Evolutionary conservation across 1,140 invertebrate species (phyloP).

Genomic region (Triops longicaudatus): DNA sequence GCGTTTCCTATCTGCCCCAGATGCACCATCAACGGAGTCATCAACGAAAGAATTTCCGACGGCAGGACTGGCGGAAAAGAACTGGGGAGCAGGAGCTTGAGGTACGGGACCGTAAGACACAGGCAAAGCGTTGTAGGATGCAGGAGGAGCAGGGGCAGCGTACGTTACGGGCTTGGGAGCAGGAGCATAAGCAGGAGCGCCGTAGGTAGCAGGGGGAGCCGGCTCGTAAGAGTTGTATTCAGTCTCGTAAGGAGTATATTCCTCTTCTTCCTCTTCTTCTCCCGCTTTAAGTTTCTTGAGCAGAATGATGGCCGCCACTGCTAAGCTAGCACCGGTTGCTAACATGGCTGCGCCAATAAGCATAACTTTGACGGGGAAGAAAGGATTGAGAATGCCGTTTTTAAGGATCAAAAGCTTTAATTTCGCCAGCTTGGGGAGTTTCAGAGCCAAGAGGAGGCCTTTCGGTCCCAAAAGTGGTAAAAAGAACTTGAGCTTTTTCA

Average conservation of each 20-base stretch:
- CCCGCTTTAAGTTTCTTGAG: neutral
- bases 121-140: neutral
- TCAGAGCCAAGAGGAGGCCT: neutral
- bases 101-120: neutral
- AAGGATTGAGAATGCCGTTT: neutral
- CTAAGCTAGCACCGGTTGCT: neutral
- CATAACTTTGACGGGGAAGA: neutral
- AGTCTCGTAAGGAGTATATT: neutral
- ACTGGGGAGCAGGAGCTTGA: neutral
- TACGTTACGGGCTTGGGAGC: neutral
- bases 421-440: neutral
- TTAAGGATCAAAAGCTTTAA: neutral
- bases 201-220: neutral
- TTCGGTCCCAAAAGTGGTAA: neutral
- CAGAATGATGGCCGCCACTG: neutral
- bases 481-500: neutral
- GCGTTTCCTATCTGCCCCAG: neutral
- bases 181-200: neutral
- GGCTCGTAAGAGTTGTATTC: neutral
- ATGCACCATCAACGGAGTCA: too few relatives aligned
- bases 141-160: neutral
- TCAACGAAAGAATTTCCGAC: too few relatives aligned
- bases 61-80: too few relatives aligned
- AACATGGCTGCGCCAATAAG: neutral
- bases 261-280: neutral